Base-by-base conservation (phyloP, 2,797 vertebrate species). In the Cichlasoma orientale region DNA sequence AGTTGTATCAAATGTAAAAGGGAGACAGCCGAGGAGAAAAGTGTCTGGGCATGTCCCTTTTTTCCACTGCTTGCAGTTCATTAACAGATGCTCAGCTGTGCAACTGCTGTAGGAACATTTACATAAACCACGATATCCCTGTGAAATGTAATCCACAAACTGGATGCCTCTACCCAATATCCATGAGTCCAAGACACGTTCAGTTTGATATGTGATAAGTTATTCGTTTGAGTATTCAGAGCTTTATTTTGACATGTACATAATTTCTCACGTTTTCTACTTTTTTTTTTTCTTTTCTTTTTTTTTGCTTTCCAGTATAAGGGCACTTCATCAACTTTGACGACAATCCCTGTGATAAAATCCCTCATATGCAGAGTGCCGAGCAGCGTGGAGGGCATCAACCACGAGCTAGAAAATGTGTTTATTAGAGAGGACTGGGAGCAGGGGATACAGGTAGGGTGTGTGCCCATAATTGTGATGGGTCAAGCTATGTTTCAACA, bases 361-460 rank as follows among this genome's bases (percentile, higher is more conserved):
- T 96, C 97, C 70, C 78, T 96, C 74, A 94, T 96, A 88, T 97
- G 96, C 90, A 95, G 97, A 91, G 96, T 97, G 80, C 96, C 97
- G 54, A 98, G 97, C 95, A 97, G 95, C 23, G 97, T 97, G 79
- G 98, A 99, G 93, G 97, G 97, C 89, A 97, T 99, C 95, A 99
- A 96, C 90, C 97, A 97, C 0, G 98, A 99, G 93, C 93, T 99
- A 83, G 98, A 99, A 88, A 98, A 96, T 87, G 97, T 98, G 57
- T 99, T 99, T 88, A 97, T 99, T 94, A 96, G 96, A 89, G 96
- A 98, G 77, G 95, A 92, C 85, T 96, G 95, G 94, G 96, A 97
- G 84, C 92, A 97, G 90, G 89, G 96, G 89, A 86, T 97, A 96
- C 88, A 94, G 96, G 85, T 98, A 96, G 92, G 94, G 94, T 33